These are phyloP conservation scores for Eupeodes corollae DNA, from an alignment of 1,140 invertebrate species.

Conservation along the genomic window DNA sequence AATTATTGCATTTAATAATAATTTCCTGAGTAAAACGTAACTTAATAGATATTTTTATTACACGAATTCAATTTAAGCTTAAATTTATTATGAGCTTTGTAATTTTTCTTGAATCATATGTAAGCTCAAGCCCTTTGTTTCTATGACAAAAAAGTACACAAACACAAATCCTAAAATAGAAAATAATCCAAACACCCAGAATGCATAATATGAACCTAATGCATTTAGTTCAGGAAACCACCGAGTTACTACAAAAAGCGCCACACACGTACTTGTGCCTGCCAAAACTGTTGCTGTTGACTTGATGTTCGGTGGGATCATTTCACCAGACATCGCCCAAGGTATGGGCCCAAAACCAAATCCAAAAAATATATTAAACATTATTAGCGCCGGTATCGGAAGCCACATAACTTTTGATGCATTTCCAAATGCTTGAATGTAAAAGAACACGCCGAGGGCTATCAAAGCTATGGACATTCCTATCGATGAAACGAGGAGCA, in stretches of 20 bases:
- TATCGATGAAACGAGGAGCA: conserved; percentile 58
- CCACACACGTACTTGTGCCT: conserved; percentile 63
- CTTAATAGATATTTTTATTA: too few relatives aligned
- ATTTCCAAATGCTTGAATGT: conserved; percentile 39
- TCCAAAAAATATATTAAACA: conserved; percentile 57
- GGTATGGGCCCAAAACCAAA: conserved; percentile 66
- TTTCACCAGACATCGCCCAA: conserved; percentile 75
- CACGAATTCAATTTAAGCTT: too few relatives aligned
- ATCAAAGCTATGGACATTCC: conserved; percentile 48
- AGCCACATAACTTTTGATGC: conserved; percentile 46
- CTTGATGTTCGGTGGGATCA: conserved; percentile 67
- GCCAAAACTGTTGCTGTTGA: conserved; percentile 62
- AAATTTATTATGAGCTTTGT: conserved; percentile 42
- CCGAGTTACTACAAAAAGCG: conserved; percentile 70
- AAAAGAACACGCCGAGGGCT: conserved; percentile 52
- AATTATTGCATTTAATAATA: too few relatives aligned
- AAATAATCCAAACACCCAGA: conserved; percentile 66
- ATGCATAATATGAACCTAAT: conserved; percentile 57
- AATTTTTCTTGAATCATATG: conserved; percentile 62
- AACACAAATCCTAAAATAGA: conserved; percentile 52
- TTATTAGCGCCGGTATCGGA: conserved; percentile 51
- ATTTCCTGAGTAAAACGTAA: too few relatives aligned
- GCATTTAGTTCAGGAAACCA: conserved; percentile 51
- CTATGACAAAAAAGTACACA: conserved; percentile 57
- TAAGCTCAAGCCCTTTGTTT: conserved; percentile 70